Conservation (phyloP, 2,797 vertebrate species). For the Ispidina picta region DNA sequence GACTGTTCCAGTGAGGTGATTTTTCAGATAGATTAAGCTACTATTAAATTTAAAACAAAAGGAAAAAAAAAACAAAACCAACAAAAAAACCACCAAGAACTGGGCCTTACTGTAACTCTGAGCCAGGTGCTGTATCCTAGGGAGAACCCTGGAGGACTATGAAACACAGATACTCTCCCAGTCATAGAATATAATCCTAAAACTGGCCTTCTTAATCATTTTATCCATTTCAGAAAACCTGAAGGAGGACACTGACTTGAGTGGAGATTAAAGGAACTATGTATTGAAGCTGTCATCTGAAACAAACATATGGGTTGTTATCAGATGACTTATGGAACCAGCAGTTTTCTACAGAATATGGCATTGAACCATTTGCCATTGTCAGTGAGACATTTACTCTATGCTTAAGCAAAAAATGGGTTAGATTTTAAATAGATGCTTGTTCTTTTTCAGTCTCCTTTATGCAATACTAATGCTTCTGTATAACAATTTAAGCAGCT, state of each 20-base stretch:
- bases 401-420: not conserved
- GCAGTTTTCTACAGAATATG: not conserved
- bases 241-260: not conserved
- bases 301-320: not conserved
- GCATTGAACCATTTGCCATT: not conserved
- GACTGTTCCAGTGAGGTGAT: not conserved
- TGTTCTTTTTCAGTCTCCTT: not conserved
- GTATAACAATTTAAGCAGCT: not conserved
- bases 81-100: not conserved
- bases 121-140: not conserved
- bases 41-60: not conserved
- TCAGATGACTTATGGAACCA: not conserved
- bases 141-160: not conserved
- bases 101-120: not conserved
- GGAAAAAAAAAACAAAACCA: not conserved
- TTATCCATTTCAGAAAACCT: slow-evolving; percentile 5
- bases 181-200: not conserved
- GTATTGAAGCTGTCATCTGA: not conserved
- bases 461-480: not conserved
- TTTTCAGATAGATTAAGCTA: not conserved
- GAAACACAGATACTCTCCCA: rapidly evolving
- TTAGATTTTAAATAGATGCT: not conserved
- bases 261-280: not conserved
- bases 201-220: not conserved
- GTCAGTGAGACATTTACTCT: not conserved